Evolutionary conservation across 37 sponge, comb jelly and placozoan genomes (phyloP), one percentile per base, ranked within the genome.

Genomic region (Geodia barretti): DNA sequence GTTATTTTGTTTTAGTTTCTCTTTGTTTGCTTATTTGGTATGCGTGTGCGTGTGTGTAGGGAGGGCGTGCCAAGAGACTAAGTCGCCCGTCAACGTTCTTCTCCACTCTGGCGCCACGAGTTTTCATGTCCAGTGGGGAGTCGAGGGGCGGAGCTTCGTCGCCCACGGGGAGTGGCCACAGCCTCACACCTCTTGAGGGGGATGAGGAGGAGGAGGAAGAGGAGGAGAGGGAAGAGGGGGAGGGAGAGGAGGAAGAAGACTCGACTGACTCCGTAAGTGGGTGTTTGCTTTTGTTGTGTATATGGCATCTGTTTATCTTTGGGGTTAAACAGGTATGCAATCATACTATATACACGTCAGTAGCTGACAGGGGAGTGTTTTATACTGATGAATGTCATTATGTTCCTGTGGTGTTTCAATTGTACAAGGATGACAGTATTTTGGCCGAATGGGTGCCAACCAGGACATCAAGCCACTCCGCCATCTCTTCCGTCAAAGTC

Each of bases 21-120:
- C n/a, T n/a, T n/a, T n/a, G n/a, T n/a, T n/a, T n/a, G n/a, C n/a
- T n/a, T n/a, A n/a, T n/a, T n/a, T n/a, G n/a, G n/a, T n/a, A n/a
- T n/a, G n/a, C n/a, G n/a, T n/a, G n/a, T n/a, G n/a, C n/a, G n/a
- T n/a, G n/a, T n/a, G n/a, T 5, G n/a, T 34, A 75, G 60, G 31
- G 35, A 59, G 37, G 78, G 33, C 66, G 62, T 36, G 59, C 32
- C 60, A 84, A 78, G 64, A 73, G 79, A 41, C 67, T 81, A 43
- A 68, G 31, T 4, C 42, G 82, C 23, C 85, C 68, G 0, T 88
- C 93, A 11, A 87, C 88, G 11, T 92, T 92, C 89, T 92, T 92
- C 75, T 66, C 81, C 20, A 61, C 93, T 2, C 70, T 88, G 23
- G 61, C 81, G 29, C 93, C 93, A 0, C 30, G 60, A 3, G 89